Evolutionary conservation across 2,888 invertebrate genomes (phyloP).

Genomic region (Cantharis nigra): DNA sequence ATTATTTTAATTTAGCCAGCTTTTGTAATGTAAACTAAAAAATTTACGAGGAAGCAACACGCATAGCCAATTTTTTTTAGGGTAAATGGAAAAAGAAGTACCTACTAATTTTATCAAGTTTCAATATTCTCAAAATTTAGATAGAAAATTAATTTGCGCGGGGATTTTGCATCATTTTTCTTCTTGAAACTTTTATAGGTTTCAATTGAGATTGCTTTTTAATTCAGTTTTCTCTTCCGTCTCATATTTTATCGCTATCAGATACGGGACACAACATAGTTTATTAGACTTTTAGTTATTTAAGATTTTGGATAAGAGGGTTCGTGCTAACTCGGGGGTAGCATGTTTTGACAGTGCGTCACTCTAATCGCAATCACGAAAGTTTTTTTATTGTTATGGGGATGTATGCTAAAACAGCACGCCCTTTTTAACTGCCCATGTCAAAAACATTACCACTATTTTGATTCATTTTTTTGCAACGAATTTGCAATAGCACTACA

Average conservation of each 20-base stretch:
- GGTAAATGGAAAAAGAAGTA: not conserved
- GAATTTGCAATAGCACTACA: not conserved
- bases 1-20: not conserved
- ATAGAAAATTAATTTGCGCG: not conserved
- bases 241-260: conserved; percentile 38
- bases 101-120: not conserved
- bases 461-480: not conserved
- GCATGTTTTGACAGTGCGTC: conserved; percentile 50
- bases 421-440: conserved; percentile 12
- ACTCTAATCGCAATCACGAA: conserved; percentile 46
- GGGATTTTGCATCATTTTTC: conserved; percentile 10
- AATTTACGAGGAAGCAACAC: not conserved
- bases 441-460: not conserved
- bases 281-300: conserved; percentile 42
- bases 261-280: conserved; percentile 35
- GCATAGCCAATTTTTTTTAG: not conserved
- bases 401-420: conserved; percentile 29
- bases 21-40: not conserved
- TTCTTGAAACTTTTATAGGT: conserved; percentile 5
- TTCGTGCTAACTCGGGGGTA: conserved; percentile 31
- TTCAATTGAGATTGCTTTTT: conserved; percentile 40
- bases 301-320: conserved; percentile 41
- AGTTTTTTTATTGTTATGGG: conserved; percentile 32
- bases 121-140: not conserved
- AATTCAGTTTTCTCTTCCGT: conserved; percentile 46